phyloP scores from a whole-genome alignment of 1,140 invertebrate genomes.

The Anagrus nilaparvatae region DNA sequence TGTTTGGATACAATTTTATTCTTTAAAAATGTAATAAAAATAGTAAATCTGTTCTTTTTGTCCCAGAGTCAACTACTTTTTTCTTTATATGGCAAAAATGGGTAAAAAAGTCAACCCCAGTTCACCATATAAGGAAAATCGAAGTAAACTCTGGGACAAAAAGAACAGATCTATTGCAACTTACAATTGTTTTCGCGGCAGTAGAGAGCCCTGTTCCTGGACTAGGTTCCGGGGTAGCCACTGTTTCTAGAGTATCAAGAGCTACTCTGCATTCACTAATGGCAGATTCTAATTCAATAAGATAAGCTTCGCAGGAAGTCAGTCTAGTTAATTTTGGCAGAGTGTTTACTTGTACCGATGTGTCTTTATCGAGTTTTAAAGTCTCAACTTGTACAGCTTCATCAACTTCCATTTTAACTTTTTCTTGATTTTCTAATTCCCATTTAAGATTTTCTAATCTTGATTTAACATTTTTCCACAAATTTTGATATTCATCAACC shows the following conservation, averaged over 20 bases:
- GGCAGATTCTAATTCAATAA: slow-evolving; percentile 58
- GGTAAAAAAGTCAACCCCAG: too few relatives aligned
- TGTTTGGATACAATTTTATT: too few relatives aligned
- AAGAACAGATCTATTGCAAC: slow-evolving; percentile 13
- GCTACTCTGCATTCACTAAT: slow-evolving; percentile 50
- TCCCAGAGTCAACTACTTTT: too few relatives aligned
- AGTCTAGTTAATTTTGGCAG: slow-evolving; percentile 52
- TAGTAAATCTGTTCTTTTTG: background rate
- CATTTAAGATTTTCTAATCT: slow-evolving; percentile 43
- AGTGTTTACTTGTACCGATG: slow-evolving; percentile 69
- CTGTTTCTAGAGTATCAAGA: slow-evolving; percentile 45
- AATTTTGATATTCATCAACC: slow-evolving; percentile 56
- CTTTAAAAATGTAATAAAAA: background rate
- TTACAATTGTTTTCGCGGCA: slow-evolving; percentile 45
- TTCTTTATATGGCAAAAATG: too few relatives aligned
- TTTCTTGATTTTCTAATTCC: slow-evolving; percentile 37
- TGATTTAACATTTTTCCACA: slow-evolving; percentile 53
- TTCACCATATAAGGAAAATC: background rate
- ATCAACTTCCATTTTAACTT: slow-evolving; percentile 43
- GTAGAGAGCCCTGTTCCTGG: slow-evolving; percentile 43
- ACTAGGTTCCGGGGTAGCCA: slow-evolving; percentile 43
- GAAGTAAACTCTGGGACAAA: background rate
- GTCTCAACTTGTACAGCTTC: slow-evolving; percentile 62
- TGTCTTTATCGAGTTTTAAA: slow-evolving; percentile 61
- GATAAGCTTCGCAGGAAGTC: slow-evolving; percentile 69